A percentile compares a stretch with the other conserved stretches of the same genome.
Conservation (phyloP, 2,888 invertebrate genomes). For the Cephus pulcher region DNA sequence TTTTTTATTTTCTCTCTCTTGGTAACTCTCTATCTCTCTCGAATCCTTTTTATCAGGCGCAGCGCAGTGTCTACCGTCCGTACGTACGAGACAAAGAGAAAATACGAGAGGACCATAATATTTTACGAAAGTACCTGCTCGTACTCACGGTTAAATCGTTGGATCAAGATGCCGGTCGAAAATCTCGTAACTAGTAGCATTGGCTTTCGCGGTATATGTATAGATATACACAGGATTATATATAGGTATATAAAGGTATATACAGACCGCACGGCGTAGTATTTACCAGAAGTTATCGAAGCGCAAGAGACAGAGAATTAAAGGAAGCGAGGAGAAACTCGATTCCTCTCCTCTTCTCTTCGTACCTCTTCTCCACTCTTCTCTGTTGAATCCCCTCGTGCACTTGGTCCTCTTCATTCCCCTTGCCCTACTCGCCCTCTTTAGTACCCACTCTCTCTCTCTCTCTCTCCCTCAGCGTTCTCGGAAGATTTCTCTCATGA, state of each 20-base stretch:
- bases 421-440: background rate
- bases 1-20: background rate
- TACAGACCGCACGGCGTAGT: constrained; percentile 27
- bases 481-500: too few species aligned
- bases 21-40: constrained; percentile 21
- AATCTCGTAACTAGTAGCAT: constrained; percentile 1
- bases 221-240: background rate
- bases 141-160: background rate
- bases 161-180: background rate
- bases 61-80: background rate
- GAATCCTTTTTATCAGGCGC: background rate
- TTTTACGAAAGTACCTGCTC: background rate
- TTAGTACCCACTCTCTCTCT: too few species aligned
- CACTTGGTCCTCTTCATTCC: background rate
- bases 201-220: background rate
- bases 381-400: background rate
- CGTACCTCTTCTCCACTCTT: background rate
- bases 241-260: background rate
- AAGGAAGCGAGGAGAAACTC: constrained; percentile 41
- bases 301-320: constrained; percentile 52
- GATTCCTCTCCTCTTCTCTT: background rate
- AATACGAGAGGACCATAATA: background rate
- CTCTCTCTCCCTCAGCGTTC: too few species aligned
- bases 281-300: constrained; percentile 55
- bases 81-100: background rate